Evolutionary conservation across 2,888 invertebrate species (phyloP), one percentile per base, ranked within the genome.

Genomic region (Loripinus fragilis): DNA sequence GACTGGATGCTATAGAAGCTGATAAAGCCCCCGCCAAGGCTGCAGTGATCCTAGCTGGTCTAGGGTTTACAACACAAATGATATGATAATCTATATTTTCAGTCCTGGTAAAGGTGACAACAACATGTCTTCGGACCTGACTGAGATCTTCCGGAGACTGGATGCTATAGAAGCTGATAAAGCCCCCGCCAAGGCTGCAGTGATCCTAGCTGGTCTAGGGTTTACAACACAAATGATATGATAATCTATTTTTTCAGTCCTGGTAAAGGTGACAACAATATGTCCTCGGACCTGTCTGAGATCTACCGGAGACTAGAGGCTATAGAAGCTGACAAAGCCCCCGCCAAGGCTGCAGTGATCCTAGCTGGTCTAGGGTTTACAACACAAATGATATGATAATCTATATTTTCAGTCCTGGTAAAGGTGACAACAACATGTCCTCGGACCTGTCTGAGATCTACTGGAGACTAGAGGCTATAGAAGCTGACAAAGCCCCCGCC

Each of bases 401-500:
- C 38, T 38, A 8, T 52, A 8, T 15, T 81, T 79, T 41, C 79
- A 91, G 91, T 80, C 83, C 87, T 41, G 86, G 80, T 41, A 86
- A 83, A 55, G 81, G 83, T n/a, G 89, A 89, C 38, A 83, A 80
- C 48, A 69, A 75, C 23, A 50, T 88, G 10, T 84, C 89, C 8
- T 35, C 85, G n/a, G 87, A 90, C 91, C 93, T 98, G 70, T 96
- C 96, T 25, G 97, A 97, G 92, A 95, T 98, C 1, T 98, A 98
- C 92, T 95, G 95, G 0, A 96, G 97, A 89, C 94, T 99, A 83
- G 97, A 97, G 92, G 96, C 96, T 78, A 97, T 98, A 41, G 99
- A 99, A 92, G 96, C 99, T 0, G 99, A 98, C 93, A 99, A 98
- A 93, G 99, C 99, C 0, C 98, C 99, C 0, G 98, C 99, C 0